Base-by-base conservation (phyloP, 2,888 invertebrate genomes). In the Lissonota sp. region DNA sequence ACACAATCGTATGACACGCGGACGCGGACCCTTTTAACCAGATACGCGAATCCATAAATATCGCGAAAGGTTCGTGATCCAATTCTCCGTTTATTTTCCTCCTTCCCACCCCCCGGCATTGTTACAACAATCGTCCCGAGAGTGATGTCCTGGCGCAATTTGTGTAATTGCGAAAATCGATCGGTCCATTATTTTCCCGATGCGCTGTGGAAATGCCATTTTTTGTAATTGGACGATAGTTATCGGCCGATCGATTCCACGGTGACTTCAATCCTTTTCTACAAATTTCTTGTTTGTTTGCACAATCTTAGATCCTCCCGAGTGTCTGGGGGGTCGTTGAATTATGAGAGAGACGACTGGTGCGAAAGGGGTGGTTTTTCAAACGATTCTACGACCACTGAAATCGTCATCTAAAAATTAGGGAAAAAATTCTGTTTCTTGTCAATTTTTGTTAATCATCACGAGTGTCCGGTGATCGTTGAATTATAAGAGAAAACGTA, bases 161-260 rank as follows among this genome's bases (percentile, higher is more conserved):
- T 63, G n/a, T 67, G 53, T 80, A 80, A 80, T 80, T 72, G 63
- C 51, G 55, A 44, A 73, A 10, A 44, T 44, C 26, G 26, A 26
- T 26, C 26, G 26, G 26, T 26, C 26, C 26, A 26, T 26, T 26
- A 26, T 26, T 26, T 3, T 26, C 26, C 42, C 71, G 58, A 77
- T 39, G 73, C 16, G 55, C 16, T 49, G 10, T 39, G 44, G n/a
- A 57, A 51, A 57, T 8, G 37, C 8, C 67, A 46, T 63, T 77
- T 26, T 16, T 44, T 14, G 3, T 51, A 55, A 62, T 72, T 46
- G 46, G 7, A 1, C 26, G 26, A 26, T 26, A 26, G 26, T 1
- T 26, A 26, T 26, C 26, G 26, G 3, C 3, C 26, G 26, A 26
- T 26, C 26, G 26, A 26, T 26, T 26, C 26, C 26, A 26, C 26